Base-by-base conservation (phyloP, 2,888 invertebrate genomes). In the Amphiduros pacificus region DNA sequence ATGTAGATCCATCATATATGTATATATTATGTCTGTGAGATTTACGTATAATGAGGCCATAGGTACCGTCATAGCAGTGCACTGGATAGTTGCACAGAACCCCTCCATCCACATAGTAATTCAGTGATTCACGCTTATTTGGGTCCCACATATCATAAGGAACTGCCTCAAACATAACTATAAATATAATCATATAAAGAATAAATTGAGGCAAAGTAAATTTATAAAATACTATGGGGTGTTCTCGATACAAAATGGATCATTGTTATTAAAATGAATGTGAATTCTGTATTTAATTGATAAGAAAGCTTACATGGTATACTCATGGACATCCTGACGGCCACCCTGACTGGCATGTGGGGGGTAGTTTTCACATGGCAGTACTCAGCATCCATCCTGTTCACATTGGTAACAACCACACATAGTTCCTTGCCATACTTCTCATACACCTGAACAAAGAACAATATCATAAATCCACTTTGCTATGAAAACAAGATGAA, bases 361-460 rank as follows among this genome's bases (percentile, higher is more conserved):
- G 80, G 80, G 5, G 78, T 76, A 6, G 79, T 79, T 64, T 80
- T 80, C 0, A 73, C 72, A 57, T 79, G 79, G 56, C 75, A 78
- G 64, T 78, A 80, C 60, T 78, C 77, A 1, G 73, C 70, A 22
- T 64, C 69, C 73, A 76, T 77, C 64, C 75, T 74, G 60, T 74
- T 79, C 26, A 80, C 62, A 60, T 80, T 80, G 2, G 78, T 78
- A 4, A 77, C 78, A 14, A 77, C 74, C 4, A 80, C 66, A 67
- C 79, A 79, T 60, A 80, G 57, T 63, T 80, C 80, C 40, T 72
- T 72, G 14, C 69, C 71, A 40, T 64, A 75, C 27, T 70, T 61
- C 55, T 65, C 49, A 24, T 71, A 63, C n/a, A 70, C 57, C 71
- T 71, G 60, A 44, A 55, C 14, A 4, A 17, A 27, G 41, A 17